Conservation (phyloP, 2,888 invertebrate species). For the Bombylius major region DNA sequence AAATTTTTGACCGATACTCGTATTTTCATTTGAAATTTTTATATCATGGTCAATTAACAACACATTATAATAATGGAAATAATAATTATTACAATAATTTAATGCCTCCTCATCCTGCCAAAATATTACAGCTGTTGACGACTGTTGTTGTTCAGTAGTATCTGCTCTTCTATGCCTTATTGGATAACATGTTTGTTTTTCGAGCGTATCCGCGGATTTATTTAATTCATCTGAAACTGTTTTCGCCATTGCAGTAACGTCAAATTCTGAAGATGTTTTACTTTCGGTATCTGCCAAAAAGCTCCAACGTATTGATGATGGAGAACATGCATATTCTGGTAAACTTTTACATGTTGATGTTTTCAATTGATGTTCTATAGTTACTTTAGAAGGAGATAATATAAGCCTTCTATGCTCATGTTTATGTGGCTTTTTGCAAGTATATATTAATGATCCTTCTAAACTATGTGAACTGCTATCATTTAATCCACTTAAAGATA, state of each 20-base stretch:
- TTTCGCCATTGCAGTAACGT: slow-evolving; percentile 17
- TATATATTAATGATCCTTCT: slow-evolving; percentile 31
- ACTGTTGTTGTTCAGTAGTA: slow-evolving; percentile 24
- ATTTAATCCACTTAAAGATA: slow-evolving; percentile 31
- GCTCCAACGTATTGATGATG: slow-evolving; percentile 37
- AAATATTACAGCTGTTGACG: slow-evolving; percentile 33
- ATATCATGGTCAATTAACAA: slow-evolving; percentile 35
- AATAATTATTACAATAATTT: slow-evolving; percentile 35
- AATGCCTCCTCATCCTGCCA: slow-evolving; percentile 36
- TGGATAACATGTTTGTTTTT: slow-evolving; percentile 1
- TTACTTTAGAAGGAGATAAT: slow-evolving; percentile 26
- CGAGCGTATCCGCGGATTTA: not conserved
- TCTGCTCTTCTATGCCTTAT: slow-evolving; percentile 7
- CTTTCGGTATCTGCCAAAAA: slow-evolving; percentile 30
- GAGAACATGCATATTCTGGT: slow-evolving; percentile 35
- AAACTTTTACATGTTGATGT: slow-evolving; percentile 28
- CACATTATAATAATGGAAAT: slow-evolving; percentile 35
- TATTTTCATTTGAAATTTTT: slow-evolving; percentile 36
- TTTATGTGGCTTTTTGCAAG: slow-evolving; percentile 31
- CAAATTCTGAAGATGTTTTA: slow-evolving; percentile 28
- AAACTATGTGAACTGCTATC: slow-evolving; percentile 30
- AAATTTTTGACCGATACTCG: slow-evolving; percentile 34
- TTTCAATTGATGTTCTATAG: slow-evolving; percentile 30
- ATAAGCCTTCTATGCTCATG: slow-evolving; percentile 21
- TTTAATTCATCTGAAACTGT: slow-evolving; percentile 3